These are phyloP conservation scores for Charaxes varanes DNA, from an alignment of 1,140 invertebrate genomes.

Conservation along the genomic window DNA sequence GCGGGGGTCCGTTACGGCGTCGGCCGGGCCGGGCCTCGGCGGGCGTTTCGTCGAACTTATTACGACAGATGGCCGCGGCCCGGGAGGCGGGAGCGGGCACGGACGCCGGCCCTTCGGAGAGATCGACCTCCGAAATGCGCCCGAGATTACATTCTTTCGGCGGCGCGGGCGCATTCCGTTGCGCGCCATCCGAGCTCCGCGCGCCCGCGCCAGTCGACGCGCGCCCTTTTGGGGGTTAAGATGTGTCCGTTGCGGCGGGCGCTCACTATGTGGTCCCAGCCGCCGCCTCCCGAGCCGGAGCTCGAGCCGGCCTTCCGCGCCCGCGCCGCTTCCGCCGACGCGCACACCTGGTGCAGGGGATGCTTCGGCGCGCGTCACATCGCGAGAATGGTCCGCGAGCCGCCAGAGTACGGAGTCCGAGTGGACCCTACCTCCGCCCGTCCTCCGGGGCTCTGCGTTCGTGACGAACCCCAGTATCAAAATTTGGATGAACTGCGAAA, in stretches of 20 bases:
- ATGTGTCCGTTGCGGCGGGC: conserved; percentile 70
- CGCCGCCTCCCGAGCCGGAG: conserved; percentile 58
- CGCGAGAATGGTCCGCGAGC: conserved; percentile 54
- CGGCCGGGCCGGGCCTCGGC: conserved; percentile 38
- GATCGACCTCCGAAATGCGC: conserved; percentile 71
- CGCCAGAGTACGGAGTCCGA: conserved; percentile 57
- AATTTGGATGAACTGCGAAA: conserved; percentile 63
- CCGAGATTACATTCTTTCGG: conserved; percentile 74
- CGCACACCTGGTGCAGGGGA: conserved; percentile 37
- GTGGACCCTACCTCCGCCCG: conserved; percentile 47
- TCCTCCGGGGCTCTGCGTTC: conserved; percentile 44
- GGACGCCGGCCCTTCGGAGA: conserved; percentile 60
- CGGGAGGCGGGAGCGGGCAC: conserved; percentile 58
- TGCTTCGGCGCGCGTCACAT: conserved; percentile 41
- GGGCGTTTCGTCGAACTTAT: conserved; percentile 61
- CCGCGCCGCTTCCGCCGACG: conserved; percentile 37
- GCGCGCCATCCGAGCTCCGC: conserved; percentile 59
- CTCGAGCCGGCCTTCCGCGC: conserved; percentile 45
- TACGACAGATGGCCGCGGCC: conserved; percentile 64
- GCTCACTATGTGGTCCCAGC: conserved; percentile 59
- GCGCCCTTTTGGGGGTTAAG: conserved; percentile 73
- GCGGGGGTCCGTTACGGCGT: conserved; percentile 56
- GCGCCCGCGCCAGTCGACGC: conserved; percentile 67
- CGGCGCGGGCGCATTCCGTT: conserved; percentile 69
- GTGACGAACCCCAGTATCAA: conserved; percentile 62